phyloP scores from a whole-genome alignment of 2,113 vertebrate genomes.

The Sigmodon hispidus region DNA sequence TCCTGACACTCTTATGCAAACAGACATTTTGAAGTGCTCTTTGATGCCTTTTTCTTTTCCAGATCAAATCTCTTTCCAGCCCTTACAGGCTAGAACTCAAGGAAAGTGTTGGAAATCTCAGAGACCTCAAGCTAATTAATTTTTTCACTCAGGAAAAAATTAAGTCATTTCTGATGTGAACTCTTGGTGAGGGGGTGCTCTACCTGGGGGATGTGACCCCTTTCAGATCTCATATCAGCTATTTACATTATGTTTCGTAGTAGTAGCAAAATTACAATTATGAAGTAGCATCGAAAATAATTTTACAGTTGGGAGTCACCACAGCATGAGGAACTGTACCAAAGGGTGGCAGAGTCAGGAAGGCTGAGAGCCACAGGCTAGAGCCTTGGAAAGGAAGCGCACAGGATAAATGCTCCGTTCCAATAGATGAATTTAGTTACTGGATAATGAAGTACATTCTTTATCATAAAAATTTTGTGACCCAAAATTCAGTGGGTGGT shows the following conservation, averaged over 20 bases:
- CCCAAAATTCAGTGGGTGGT: slow-evolving; percentile 56
- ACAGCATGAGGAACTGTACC: neutral
- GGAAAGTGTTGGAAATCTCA: slow-evolving; percentile 35
- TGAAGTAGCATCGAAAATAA: neutral
- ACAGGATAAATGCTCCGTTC: neutral
- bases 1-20: slow-evolving; percentile 7
- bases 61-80: slow-evolving; percentile 18
- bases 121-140: neutral
- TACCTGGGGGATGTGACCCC: neutral
- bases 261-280: neutral
- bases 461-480: slow-evolving; percentile 66
- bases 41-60: neutral
- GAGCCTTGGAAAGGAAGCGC: slow-evolving; percentile 17
- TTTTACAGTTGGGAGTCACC: neutral
- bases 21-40: neutral
- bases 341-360: neutral
- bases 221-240: neutral
- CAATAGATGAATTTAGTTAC: slow-evolving; percentile 30
- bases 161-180: neutral
- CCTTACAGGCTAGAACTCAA: slow-evolving; percentile 21
- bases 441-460: slow-evolving; percentile 41
- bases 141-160: neutral
- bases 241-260: neutral
- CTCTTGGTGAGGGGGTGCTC: neutral
- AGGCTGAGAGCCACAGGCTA: neutral